Conservation (phyloP, 2,888 invertebrate genomes). For the Gymnocheta viridis region DNA sequence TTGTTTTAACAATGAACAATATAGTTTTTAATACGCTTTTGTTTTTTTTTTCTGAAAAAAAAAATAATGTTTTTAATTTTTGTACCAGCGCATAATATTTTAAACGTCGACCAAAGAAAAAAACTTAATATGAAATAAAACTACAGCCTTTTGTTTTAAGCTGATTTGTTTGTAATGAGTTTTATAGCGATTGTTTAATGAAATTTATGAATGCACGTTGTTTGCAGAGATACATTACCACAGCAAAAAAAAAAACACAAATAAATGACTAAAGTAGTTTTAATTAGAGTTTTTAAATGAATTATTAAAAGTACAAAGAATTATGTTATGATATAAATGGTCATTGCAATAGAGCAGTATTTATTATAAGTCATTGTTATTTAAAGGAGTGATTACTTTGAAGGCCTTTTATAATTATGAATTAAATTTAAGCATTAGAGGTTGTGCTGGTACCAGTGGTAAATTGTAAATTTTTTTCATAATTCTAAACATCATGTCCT, state of each 20-base stretch:
- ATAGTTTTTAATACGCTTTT: slow-evolving; percentile 18
- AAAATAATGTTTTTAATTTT: slow-evolving; percentile 37
- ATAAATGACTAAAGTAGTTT: slow-evolving; percentile 56
- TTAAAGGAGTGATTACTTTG: not conserved
- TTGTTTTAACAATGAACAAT: slow-evolving; percentile 57
- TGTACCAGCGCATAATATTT: slow-evolving; percentile 10
- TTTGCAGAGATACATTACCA: slow-evolving; percentile 29
- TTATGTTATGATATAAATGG: slow-evolving; percentile 29
- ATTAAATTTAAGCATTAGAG: not conserved
- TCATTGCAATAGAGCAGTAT: not conserved
- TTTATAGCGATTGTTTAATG: slow-evolving; percentile 62
- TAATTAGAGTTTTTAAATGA: slow-evolving; percentile 60
- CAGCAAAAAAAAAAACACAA: not conserved
- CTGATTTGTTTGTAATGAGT: slow-evolving; percentile 61
- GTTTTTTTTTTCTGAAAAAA: not conserved
- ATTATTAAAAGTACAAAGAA: slow-evolving; percentile 43
- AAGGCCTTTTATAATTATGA: no score
- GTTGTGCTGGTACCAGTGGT: no score
- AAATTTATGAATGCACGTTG: slow-evolving; percentile 50
- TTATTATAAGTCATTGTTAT: not conserved
- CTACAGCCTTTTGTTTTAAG: slow-evolving; percentile 60
- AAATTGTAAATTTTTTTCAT: no score
- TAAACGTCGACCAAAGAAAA: slow-evolving; percentile 15
- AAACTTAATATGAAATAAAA: not conserved
- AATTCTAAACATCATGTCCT: no score